Percentiles rank a stretch among this genome's conserved stretches.
phyloP scores from a whole-genome alignment of 2,113 vertebrate genomes.

The Todiramphus chloris region DNA sequence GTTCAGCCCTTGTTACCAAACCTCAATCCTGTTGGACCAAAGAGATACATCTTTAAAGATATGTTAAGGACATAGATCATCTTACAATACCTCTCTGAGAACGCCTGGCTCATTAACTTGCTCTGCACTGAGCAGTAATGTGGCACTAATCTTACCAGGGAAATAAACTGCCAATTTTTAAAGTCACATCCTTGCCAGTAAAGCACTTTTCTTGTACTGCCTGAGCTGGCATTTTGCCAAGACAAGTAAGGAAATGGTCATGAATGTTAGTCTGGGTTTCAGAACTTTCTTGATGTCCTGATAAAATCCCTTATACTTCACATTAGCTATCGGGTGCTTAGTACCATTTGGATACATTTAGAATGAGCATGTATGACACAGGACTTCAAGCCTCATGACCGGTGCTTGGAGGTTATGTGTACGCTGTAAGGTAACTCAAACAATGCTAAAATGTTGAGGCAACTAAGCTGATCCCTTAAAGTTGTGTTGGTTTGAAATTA shows the following conservation, averaged over 20 bases:
- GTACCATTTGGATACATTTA: neutral
- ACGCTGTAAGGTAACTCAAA: neutral
- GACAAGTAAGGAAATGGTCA: neutral
- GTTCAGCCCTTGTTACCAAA: neutral
- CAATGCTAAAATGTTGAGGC: neutral
- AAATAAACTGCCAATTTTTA: neutral
- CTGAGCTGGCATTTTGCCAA: neutral
- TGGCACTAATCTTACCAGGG: neutral
- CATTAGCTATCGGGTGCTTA: neutral
- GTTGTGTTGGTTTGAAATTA: neutral
- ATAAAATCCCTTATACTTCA: neutral
- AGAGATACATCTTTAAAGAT: neutral
- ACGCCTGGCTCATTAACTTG: neutral
- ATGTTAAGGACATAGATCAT: neutral
- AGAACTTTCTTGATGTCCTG: neutral
- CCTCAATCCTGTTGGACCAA: neutral
- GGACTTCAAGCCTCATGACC: accelerated
- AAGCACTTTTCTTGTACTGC: neutral
- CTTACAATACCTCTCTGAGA: neutral
- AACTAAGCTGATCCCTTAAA: neutral
- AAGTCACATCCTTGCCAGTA: neutral
- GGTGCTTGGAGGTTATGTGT: neutral
- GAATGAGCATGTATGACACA: neutral
- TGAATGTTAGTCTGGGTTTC: neutral
- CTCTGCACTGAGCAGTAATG: neutral